Conservation (phyloP, 2,888 invertebrate genomes). For the Cephalotes varians region DNA sequence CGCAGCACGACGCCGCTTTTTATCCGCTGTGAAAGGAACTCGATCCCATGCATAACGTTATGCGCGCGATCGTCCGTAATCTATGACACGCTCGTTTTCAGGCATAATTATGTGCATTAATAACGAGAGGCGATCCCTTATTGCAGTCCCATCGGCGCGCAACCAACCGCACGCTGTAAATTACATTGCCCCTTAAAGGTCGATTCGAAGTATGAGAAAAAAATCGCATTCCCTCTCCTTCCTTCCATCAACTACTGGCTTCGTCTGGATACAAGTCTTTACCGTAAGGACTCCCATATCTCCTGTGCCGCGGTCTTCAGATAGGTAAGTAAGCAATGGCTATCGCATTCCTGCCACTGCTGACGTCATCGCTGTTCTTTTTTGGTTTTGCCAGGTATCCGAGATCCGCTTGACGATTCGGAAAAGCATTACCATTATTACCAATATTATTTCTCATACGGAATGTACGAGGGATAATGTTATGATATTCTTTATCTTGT, state of each 20-base stretch:
- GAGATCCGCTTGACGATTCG: neutral
- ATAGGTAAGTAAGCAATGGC: slow-evolving; percentile 28
- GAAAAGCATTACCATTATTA: neutral
- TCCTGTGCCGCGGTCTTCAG: slow-evolving; percentile 23
- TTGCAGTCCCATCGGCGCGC: slow-evolving; percentile 21
- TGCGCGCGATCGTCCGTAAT: slow-evolving; percentile 38
- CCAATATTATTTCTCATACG: neutral
- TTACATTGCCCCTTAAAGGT: slow-evolving; percentile 64
- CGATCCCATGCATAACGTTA: slow-evolving; percentile 19
- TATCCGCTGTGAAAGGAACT: neutral
- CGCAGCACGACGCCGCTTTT: slow-evolving; percentile 9
- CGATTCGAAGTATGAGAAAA: slow-evolving; percentile 53
- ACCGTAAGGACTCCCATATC: slow-evolving; percentile 55
- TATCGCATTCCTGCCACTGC: slow-evolving; percentile 58
- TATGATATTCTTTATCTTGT: neutral
- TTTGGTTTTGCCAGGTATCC: slow-evolving; percentile 11
- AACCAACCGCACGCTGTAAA: slow-evolving; percentile 19
- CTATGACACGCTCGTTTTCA: slow-evolving; percentile 41
- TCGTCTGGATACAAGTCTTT: slow-evolving; percentile 18
- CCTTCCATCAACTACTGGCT: slow-evolving; percentile 42
- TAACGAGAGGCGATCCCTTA: slow-evolving; percentile 20
- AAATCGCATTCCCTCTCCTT: slow-evolving; percentile 51
- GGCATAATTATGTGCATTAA: slow-evolving; percentile 44
- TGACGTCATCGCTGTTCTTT: slow-evolving; percentile 51
- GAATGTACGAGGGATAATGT: neutral